Evolutionary conservation across 1,140 invertebrate species (phyloP).

Genomic region (Oncopodura yosiiana): DNA sequence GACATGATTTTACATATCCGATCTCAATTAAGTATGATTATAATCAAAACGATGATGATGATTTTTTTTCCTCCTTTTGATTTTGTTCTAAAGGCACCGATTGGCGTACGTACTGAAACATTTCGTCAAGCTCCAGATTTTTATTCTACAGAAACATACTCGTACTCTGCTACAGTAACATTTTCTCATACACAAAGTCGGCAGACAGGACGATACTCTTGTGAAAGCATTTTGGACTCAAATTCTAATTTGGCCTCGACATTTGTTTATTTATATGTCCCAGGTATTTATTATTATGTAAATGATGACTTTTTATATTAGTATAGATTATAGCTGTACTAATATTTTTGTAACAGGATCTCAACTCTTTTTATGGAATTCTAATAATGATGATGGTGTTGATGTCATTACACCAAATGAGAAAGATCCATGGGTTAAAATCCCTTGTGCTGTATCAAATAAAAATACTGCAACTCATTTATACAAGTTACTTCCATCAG

Average conservation of each 20-base stretch:
- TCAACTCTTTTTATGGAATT: conserved; percentile 17
- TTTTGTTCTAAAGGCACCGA: conserved; percentile 9
- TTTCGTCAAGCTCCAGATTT: conserved; percentile 16
- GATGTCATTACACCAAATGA: conserved; percentile 3
- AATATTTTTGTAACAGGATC: not conserved
- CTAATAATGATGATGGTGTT: conserved; percentile 1
- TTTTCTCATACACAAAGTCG: conserved; percentile 18
- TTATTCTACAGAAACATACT: conserved; percentile 6
- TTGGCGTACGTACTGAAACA: conserved; percentile 19
- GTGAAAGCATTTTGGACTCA: conserved; percentile 10
- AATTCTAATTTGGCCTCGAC: conserved; percentile 3
- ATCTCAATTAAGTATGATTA: too few relatives aligned
- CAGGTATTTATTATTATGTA: conserved; percentile 9
- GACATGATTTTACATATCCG: too few relatives aligned
- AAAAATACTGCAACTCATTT: conserved; percentile 11
- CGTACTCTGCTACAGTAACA: conserved; percentile 8
- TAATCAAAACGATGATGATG: too few relatives aligned
- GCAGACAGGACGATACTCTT: conserved; percentile 26
- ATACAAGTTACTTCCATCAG: conserved; percentile 5
- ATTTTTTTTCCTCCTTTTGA: too few relatives aligned
- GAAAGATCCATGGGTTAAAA: conserved; percentile 14
- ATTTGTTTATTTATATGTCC: conserved; percentile 19
- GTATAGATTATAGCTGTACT: not conserved
- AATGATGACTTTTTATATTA: not conserved
- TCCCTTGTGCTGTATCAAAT: conserved; percentile 20